A percentile compares a stretch with the other conserved stretches of the same genome.
These are phyloP conservation scores for Biston stratarius DNA, from an alignment of 2,888 invertebrate species.

Conservation along the genomic window DNA sequence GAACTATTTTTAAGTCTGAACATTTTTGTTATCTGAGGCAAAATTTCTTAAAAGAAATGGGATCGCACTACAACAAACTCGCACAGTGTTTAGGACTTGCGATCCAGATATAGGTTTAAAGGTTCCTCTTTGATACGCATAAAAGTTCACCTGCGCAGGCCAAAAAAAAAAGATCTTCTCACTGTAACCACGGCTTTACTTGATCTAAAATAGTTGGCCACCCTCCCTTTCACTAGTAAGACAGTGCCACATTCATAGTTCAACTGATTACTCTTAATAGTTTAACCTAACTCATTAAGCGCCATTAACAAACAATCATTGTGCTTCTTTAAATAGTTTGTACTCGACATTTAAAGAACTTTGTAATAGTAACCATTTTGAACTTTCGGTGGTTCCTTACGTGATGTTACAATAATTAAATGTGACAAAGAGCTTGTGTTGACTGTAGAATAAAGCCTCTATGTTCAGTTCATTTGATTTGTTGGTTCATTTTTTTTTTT, in stretches of 20 bases:
- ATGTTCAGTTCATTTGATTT: slow-evolving; percentile 4
- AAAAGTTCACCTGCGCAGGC: no score
- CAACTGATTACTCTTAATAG: slow-evolving; percentile 50
- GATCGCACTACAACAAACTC: no score
- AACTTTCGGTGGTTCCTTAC: background rate
- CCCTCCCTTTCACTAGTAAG: slow-evolving; percentile 83
- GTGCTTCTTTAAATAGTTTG: slow-evolving; percentile 42
- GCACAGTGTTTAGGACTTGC: no score
- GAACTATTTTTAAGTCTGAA: no score
- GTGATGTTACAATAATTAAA: background rate
- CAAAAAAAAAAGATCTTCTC: no score
- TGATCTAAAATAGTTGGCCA: slow-evolving; percentile 79
- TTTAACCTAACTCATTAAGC: slow-evolving; percentile 39
- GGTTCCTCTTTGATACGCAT: no score
- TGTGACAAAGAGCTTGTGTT: background rate
- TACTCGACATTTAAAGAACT: slow-evolving; percentile 30
- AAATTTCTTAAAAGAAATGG: no score
- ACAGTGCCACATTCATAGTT: slow-evolving; percentile 71
- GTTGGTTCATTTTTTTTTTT: slow-evolving; percentile 22
- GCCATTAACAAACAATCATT: slow-evolving; percentile 48
- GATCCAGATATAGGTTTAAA: no score
- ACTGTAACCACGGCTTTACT: slow-evolving; percentile 58
- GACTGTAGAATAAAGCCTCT: background rate
- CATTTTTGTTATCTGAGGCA: no score
- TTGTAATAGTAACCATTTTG: slow-evolving; percentile 24